Evolutionary conservation across 53 echinoderm and acorn worm genomes (phyloP).

Genomic region (Echinometra lucunter): DNA sequence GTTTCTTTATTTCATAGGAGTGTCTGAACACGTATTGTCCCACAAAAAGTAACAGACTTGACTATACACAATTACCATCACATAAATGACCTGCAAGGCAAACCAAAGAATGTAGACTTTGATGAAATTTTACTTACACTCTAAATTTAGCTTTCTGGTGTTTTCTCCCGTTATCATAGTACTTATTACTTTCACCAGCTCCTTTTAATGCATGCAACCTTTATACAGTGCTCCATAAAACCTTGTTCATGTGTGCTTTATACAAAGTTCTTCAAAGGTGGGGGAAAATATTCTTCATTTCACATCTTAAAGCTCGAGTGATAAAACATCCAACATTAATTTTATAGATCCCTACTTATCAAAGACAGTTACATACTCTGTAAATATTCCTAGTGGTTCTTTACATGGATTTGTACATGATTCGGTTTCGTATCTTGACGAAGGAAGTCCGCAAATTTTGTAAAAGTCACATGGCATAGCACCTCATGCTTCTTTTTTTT

Average conservation of each 20-base stretch:
- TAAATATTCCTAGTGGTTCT: not conserved
- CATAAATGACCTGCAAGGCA: not conserved
- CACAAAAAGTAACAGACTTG: not conserved
- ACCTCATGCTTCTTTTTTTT: slow-evolving; percentile 24
- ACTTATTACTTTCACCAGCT: not conserved
- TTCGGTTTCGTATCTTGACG: slow-evolving; percentile 8
- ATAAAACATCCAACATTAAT: not conserved
- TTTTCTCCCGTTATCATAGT: not conserved
- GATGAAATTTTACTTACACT: not conserved
- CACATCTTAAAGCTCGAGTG: not conserved
- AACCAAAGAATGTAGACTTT: not conserved
- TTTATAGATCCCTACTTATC: not conserved
- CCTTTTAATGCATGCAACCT: not conserved
- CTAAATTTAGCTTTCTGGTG: not conserved
- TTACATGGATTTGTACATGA: slow-evolving; percentile 55
- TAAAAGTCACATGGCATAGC: slow-evolving; percentile 51
- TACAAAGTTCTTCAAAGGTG: slow-evolving; percentile 32
- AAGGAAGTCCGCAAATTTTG: slow-evolving; percentile 62
- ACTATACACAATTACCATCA: not conserved
- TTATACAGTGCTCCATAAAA: slow-evolving; percentile 6
- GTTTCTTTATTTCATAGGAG: not conserved
- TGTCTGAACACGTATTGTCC: not conserved
- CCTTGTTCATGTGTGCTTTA: slow-evolving; percentile 17
- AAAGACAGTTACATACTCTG: not conserved
- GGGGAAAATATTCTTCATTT: not conserved